phyloP scores from a whole-genome alignment of 2,888 invertebrate species.

The Pandemis corylana region DNA sequence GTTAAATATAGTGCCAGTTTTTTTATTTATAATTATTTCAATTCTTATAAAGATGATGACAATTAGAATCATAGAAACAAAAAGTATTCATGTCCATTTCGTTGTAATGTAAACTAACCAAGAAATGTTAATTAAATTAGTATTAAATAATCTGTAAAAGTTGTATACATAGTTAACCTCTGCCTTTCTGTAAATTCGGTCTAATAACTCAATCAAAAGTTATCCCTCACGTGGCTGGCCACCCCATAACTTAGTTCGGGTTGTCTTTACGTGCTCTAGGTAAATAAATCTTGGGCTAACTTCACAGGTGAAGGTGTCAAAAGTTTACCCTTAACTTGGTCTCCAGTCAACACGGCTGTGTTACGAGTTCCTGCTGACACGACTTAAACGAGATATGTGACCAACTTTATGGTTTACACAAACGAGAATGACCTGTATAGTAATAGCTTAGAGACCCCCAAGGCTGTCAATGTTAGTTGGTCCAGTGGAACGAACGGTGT shows the following conservation, averaged over 20 bases:
- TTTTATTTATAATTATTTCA: too few species aligned
- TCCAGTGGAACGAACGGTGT: conserved; percentile 13
- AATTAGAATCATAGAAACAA: too few species aligned
- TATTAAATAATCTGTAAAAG: not conserved
- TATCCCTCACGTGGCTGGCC: conserved; percentile 23
- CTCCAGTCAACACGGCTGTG: conserved; percentile 59
- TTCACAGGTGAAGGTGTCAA: conserved; percentile 58
- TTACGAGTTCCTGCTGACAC: conserved; percentile 57
- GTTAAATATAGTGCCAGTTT: too few species aligned
- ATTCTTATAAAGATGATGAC: too few species aligned
- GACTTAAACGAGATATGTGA: conserved; percentile 53
- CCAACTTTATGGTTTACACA: conserved; percentile 44
- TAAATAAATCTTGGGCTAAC: conserved; percentile 46
- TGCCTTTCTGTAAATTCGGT: not conserved
- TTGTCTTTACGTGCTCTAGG: conserved; percentile 34
- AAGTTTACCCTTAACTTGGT: conserved; percentile 58
- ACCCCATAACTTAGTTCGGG: conserved; percentile 27
- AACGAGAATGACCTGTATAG: conserved; percentile 50
- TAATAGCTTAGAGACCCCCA: conserved; percentile 42
- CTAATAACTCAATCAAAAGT: conserved; percentile 27
- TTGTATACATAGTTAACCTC: not conserved
- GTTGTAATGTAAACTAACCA: too few species aligned
- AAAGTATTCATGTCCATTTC: too few species aligned
- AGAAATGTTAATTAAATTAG: not conserved
- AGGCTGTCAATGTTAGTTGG: conserved; percentile 21